These are phyloP conservation scores for Neoarius graeffei DNA, from an alignment of 2,113 vertebrate species.

Conservation along the genomic window DNA sequence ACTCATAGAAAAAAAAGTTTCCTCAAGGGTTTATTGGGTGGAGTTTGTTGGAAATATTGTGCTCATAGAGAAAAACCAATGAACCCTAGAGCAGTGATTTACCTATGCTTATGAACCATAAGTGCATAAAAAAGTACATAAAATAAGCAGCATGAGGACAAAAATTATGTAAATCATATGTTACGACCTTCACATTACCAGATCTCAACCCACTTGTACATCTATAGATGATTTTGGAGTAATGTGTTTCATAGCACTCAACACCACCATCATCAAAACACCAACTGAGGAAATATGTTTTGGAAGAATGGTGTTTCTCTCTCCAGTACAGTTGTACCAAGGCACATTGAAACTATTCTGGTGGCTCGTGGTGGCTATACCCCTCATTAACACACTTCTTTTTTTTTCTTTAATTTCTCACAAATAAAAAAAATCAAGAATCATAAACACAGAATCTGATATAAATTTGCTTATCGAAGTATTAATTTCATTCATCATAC, in stretches of 20 bases:
- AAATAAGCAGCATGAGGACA: not conserved
- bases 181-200: not conserved
- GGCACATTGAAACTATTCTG: not conserved
- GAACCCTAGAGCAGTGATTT: not conserved
- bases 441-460: not conserved
- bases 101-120: not conserved
- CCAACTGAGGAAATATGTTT: not conserved
- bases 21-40: not conserved
- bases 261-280: not conserved
- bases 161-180: not conserved
- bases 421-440: not conserved
- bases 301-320: not conserved
- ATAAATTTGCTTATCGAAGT: not conserved
- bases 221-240: not conserved
- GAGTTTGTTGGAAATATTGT: not conserved
- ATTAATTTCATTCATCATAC: not conserved
- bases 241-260: not conserved
- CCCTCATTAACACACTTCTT: not conserved
- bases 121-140: not conserved
- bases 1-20: not conserved
- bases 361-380: no score
- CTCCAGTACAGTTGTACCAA: not conserved
- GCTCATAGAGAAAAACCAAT: not conserved
- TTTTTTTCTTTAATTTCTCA: not conserved
- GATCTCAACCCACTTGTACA: not conserved